Percentiles rank a stretch among this genome's conserved stretches.
phyloP scores from a whole-genome alignment of 2,113 vertebrate species.

The Hyla sarda region DNA sequence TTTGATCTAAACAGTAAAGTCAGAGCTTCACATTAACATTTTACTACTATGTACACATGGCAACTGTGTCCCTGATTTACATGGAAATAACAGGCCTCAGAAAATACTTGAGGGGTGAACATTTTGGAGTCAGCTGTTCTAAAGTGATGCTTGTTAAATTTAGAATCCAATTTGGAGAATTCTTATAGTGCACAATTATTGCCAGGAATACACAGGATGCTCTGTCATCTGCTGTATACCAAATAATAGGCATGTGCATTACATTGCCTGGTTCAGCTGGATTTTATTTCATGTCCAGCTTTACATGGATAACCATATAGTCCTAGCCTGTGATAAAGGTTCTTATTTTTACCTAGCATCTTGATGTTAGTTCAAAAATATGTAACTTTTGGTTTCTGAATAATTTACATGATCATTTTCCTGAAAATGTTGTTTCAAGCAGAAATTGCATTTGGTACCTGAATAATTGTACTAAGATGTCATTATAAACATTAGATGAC shows the following conservation, averaged over 20 bases:
- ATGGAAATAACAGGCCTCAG: not conserved
- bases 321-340: not conserved
- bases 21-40: not conserved
- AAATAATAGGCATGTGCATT: not conserved
- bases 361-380: not conserved
- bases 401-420: not conserved
- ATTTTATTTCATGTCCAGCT: too few relatives aligned
- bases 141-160: constrained; percentile 25
- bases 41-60: not conserved
- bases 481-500: not conserved
- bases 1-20: not conserved
- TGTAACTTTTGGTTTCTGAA: not conserved
- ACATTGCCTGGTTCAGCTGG: too few relatives aligned
- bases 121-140: not conserved
- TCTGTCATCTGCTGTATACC: not conserved
- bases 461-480: not conserved
- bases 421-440: not conserved
- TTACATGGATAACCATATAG: too few relatives aligned
- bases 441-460: not conserved
- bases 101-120: constrained; percentile 14
- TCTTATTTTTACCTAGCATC: not conserved
- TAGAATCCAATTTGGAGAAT: constrained; percentile 16
- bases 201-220: constrained; percentile 22
- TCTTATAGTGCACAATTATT: not conserved
- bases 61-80: not conserved